Percentiles rank a stretch among this genome's conserved stretches.
phyloP scores from a whole-genome alignment of 2,888 invertebrate species.

The Brachycybe producta region DNA sequence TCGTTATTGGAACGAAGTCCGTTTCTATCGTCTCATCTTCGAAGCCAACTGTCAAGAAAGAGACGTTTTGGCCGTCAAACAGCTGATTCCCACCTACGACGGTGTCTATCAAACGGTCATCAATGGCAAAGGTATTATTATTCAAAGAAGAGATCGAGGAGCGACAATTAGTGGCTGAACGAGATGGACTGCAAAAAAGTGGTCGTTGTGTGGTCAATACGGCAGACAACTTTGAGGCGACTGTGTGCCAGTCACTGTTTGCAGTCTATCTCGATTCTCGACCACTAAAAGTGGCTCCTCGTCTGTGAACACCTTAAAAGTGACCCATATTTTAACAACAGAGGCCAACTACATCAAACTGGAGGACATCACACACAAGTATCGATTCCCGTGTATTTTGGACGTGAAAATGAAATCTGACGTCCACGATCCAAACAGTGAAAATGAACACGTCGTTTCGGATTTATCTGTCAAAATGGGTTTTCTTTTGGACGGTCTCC shows the following conservation, averaged over 20 bases:
- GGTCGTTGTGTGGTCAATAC: too few species aligned
- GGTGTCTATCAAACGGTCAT: conserved; percentile 4
- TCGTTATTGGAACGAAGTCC: conserved; percentile 13
- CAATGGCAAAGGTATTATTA: conserved; percentile 6
- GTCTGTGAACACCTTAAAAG: too few species aligned
- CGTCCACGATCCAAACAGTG: conserved; percentile 10
- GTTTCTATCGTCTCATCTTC: conserved; percentile 13
- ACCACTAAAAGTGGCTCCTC: too few species aligned
- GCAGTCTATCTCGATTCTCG: too few species aligned
- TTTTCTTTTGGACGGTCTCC: conserved; percentile 14
- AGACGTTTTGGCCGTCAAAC: neutral
- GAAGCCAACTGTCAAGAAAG: neutral
- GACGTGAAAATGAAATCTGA: conserved; percentile 16
- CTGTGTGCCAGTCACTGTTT: too few species aligned
- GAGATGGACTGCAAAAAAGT: too few species aligned
- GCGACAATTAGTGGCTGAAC: too few species aligned
- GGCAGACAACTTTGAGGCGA: too few species aligned
- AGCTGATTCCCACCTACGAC: conserved; percentile 1
- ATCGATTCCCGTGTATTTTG: conserved; percentile 10
- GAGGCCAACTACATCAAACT: conserved; percentile 14
- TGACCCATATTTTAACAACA: neutral
- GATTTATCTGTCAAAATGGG: conserved; percentile 3
- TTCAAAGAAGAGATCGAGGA: neutral
- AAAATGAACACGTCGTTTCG: conserved; percentile 6
- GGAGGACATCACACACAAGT: conserved; percentile 10